These are phyloP conservation scores for Centroberyx gerrardi DNA, from an alignment of 2,797 vertebrate species.

Conservation along the genomic window DNA sequence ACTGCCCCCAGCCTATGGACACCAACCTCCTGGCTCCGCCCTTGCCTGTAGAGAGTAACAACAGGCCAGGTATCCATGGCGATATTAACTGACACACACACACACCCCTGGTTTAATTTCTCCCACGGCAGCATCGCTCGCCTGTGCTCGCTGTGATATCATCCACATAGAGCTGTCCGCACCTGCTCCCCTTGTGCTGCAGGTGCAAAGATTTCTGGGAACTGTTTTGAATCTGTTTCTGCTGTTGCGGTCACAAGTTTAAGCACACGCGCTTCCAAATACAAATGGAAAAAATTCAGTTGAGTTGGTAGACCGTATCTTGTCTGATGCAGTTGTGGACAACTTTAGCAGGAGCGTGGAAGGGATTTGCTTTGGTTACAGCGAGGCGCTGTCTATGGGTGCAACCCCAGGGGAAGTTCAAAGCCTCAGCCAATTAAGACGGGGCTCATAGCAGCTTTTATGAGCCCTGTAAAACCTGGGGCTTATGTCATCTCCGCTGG, in stretches of 20 bases:
- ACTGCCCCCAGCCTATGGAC: conserved; percentile 98
- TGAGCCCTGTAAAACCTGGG: conserved; percentile 65
- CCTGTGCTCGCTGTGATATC: conserved; percentile 55
- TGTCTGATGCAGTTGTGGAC: conserved; percentile 26
- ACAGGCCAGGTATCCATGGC: conserved; percentile 89
- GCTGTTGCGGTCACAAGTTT: conserved; percentile 24
- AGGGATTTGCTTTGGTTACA: conserved; percentile 39
- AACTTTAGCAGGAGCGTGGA: conserved; percentile 14
- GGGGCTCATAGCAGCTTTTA: conserved; percentile 69
- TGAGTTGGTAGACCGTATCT: conserved; percentile 11
- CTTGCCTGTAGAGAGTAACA: conserved; percentile 91
- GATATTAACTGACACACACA: conserved; percentile 16
- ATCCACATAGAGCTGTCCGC: conserved; percentile 56
- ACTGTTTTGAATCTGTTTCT: conserved; percentile 26
- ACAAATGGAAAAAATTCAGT: conserved; percentile 5
- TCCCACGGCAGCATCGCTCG: conserved; percentile 11
- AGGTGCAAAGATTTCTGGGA: conserved; percentile 67
- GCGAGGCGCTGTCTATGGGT: conserved; percentile 51
- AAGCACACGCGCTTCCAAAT: not conserved
- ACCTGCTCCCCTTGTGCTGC: conserved; percentile 66
- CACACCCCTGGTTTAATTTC: conserved; percentile 3
- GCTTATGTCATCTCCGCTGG: conserved; percentile 73
- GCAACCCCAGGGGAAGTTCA: conserved; percentile 53
- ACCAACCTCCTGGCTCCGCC: conserved; percentile 93
- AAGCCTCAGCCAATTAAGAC: conserved; percentile 65